Conservation (phyloP, 2,113 vertebrate species). For the Ginglymostoma cirratum region DNA sequence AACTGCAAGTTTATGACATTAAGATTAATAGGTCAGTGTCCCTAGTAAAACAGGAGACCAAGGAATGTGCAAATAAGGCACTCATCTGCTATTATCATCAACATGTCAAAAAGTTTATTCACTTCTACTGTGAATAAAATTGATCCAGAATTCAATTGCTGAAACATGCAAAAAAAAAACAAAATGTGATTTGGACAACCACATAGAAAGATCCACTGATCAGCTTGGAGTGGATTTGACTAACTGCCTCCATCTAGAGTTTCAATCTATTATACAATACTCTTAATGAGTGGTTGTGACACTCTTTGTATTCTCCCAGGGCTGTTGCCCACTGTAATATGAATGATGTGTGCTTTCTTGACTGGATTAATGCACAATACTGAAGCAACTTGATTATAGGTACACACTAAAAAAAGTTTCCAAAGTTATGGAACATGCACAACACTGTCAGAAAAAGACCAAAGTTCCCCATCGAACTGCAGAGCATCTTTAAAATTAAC, state of each 20-base stretch:
- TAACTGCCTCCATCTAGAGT: conserved; percentile 25
- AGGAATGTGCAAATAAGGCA: neutral
- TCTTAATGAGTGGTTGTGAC: neutral
- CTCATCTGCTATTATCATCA: neutral
- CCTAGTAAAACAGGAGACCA: neutral
- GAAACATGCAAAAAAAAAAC: neutral
- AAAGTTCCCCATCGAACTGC: neutral
- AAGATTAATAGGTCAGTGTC: neutral
- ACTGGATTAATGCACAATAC: neutral
- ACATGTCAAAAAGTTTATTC: neutral
- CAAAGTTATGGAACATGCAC: neutral
- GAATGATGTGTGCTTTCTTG: neutral
- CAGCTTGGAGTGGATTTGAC: neutral
- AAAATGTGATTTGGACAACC: neutral
- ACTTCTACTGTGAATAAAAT: neutral
- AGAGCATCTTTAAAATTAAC: neutral
- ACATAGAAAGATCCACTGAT: neutral
- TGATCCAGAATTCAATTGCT: neutral
- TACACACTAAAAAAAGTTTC: neutral
- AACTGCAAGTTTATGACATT: neutral
- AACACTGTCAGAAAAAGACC: neutral
- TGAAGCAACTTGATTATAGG: neutral
- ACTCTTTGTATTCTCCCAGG: neutral
- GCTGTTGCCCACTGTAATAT: neutral
- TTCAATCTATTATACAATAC: neutral